phyloP scores from a whole-genome alignment of 2,797 vertebrate species.

The Eulemur mongoz region DNA sequence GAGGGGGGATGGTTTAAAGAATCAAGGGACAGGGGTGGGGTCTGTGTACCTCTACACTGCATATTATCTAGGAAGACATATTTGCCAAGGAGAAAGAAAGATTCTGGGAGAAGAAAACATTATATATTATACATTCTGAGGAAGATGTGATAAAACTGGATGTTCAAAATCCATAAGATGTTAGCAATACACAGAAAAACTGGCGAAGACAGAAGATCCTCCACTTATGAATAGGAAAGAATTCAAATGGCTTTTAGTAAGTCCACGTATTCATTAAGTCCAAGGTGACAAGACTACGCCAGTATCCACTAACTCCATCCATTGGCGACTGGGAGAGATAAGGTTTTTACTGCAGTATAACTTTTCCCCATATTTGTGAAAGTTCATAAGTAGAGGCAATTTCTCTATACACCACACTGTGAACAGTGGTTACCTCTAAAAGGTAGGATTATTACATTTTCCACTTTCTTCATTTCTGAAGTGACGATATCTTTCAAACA shows the following conservation, averaged over 20 bases:
- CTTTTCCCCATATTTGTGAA: not conserved
- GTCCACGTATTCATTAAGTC: not conserved
- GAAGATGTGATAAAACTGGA: not conserved
- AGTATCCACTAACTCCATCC: not conserved
- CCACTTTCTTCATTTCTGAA: not conserved
- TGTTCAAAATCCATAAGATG: not conserved
- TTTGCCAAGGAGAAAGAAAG: not conserved
- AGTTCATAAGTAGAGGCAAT: not conserved
- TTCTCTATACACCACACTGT: not conserved
- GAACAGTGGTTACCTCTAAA: not conserved
- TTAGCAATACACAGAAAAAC: not conserved
- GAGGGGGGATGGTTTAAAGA: not conserved
- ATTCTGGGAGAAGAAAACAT: not conserved
- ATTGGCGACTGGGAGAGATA: not conserved
- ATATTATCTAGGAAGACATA: not conserved
- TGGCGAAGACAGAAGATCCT: not conserved
- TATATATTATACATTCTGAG: not conserved
- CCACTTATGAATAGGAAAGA: not conserved
- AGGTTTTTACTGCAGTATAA: not conserved
- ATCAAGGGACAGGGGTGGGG: not conserved
- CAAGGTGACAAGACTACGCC: not conserved
- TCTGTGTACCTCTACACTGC: not conserved
- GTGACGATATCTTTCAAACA: not conserved
- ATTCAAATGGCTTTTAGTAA: not conserved
- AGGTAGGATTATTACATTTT: not conserved